Percentiles rank a stretch among this genome's conserved stretches.
phyloP scores from a whole-genome alignment of 2,113 vertebrate genomes.

The Gymnogyps californianus region DNA sequence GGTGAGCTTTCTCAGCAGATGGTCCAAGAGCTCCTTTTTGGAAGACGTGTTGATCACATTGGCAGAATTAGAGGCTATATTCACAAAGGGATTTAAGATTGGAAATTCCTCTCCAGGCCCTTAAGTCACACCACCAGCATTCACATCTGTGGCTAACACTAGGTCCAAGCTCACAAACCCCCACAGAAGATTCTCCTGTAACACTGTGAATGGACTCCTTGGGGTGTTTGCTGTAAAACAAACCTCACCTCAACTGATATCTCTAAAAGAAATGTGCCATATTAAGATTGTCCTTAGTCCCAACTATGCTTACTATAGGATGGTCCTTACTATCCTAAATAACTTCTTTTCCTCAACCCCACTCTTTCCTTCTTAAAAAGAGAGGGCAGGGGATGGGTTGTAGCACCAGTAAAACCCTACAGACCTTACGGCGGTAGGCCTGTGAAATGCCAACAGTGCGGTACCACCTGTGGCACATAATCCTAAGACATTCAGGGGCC shows the following conservation, averaged over 20 bases:
- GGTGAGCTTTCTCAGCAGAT: background rate
- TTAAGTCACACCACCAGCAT: background rate
- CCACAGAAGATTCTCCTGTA: background rate
- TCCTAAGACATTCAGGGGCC: background rate
- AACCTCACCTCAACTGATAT: background rate
- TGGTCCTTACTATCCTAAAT: background rate
- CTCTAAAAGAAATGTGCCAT: background rate
- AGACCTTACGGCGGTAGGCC: fast-evolving
- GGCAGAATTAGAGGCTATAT: background rate
- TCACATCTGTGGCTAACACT: background rate
- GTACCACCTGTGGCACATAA: no score
- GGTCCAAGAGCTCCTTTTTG: background rate
- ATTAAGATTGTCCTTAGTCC: background rate
- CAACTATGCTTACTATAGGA: background rate
- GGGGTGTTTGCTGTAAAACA: background rate
- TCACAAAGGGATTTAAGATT: background rate
- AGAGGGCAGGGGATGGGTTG: background rate
- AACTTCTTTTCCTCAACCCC: background rate
- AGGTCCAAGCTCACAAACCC: background rate
- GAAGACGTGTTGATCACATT: background rate
- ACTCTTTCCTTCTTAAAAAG: background rate
- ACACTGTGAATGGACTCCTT: background rate
- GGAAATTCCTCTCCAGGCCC: background rate
- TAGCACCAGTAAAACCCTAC: background rate
- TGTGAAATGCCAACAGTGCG: background rate